Evolutionary conservation across 2,888 invertebrate genomes (phyloP).

Genomic region (Resseliella maxima): DNA sequence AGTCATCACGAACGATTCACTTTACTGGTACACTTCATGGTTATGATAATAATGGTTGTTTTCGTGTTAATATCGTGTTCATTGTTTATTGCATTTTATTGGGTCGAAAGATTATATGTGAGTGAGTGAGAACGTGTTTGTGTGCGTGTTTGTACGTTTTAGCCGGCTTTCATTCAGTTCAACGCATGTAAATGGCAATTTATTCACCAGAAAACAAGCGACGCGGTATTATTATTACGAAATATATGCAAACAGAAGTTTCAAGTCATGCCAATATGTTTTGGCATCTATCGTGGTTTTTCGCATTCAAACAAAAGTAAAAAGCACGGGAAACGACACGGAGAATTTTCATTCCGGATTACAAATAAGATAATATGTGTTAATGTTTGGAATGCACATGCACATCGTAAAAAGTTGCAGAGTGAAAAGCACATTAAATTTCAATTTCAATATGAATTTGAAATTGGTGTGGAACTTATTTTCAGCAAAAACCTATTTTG

Average conservation of each 20-base stretch:
- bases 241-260: background rate
- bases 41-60: slow-evolving; percentile 40
- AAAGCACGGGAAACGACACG: background rate
- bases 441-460: slow-evolving; percentile 48
- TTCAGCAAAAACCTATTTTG: background rate
- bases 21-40: background rate
- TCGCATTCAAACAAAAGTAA: background rate
- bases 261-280: slow-evolving; percentile 48
- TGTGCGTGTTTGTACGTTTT: background rate
- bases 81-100: slow-evolving; percentile 29
- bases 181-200: background rate
- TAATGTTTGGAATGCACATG: slow-evolving; percentile 31
- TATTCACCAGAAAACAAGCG: background rate
- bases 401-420: background rate
- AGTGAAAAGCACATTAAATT: slow-evolving; percentile 42
- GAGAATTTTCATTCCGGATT: slow-evolving; percentile 26
- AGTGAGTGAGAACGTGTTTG: no score
- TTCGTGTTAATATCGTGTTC: slow-evolving; percentile 51
- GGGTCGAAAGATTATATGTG: background rate
- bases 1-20: no score
- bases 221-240: background rate
- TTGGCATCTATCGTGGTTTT: slow-evolving; percentile 16
- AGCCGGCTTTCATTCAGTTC: background rate
- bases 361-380: slow-evolving; percentile 21
- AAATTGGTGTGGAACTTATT: background rate